Percentiles rank a stretch among this genome's conserved stretches.
phyloP scores from a whole-genome alignment of 2,113 vertebrate genomes.

The Uropsilus gracilis region DNA sequence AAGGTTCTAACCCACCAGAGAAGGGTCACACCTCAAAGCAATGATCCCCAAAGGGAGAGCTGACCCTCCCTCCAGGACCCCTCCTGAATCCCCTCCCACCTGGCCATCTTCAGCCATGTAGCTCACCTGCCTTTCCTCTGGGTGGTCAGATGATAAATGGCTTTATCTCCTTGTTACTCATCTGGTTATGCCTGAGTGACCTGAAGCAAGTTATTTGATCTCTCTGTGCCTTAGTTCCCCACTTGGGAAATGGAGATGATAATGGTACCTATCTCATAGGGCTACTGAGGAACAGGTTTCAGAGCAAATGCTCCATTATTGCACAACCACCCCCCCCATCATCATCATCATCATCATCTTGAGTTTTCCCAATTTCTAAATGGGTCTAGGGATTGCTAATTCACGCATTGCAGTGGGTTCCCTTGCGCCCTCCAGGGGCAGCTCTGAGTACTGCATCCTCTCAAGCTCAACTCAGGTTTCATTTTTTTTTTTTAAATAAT shows the following conservation, averaged over 20 bases:
- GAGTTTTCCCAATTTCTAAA: not conserved
- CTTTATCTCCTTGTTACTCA: not conserved
- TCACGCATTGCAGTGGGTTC: not conserved
- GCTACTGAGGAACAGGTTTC: not conserved
- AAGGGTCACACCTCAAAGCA: not conserved
- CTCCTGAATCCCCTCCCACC: not conserved
- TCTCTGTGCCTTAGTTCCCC: not conserved
- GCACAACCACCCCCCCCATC: no score
- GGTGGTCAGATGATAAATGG: not conserved
- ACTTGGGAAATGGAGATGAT: not conserved
- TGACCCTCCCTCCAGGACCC: not conserved
- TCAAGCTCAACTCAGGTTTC: not conserved
- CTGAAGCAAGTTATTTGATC: not conserved
- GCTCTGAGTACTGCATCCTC: not conserved
- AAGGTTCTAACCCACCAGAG: not conserved
- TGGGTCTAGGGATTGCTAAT: fast-evolving
- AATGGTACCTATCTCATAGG: not conserved
- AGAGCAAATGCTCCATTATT: not conserved
- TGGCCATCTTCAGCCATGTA: not conserved
- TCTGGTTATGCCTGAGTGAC: not conserved
- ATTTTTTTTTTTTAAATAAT: no score
- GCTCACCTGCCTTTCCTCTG: not conserved
- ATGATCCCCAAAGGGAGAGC: no score
- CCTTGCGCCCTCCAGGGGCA: not conserved
- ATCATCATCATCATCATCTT: not conserved